A percentile compares a stretch with the other conserved stretches of the same genome.
Conservation (phyloP, 2,113 vertebrate genomes). For the Platanista minor region DNA sequence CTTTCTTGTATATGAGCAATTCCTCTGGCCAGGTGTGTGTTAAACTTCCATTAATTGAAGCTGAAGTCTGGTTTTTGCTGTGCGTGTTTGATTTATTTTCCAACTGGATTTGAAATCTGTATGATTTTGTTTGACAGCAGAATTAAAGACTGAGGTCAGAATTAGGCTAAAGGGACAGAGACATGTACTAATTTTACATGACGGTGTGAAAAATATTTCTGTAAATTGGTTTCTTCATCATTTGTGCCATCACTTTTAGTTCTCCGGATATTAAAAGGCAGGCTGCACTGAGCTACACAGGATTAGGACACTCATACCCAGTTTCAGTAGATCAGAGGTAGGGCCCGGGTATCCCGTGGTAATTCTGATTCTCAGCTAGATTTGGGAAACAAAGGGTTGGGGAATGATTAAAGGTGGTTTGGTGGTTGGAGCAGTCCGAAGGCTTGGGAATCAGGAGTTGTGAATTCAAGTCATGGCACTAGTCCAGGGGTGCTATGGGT, state of each 20-base stretch:
- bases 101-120: conserved; percentile 31
- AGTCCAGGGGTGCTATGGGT: neutral
- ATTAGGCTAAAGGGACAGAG: conserved; percentile 7
- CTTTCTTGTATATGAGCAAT: conserved; percentile 11
- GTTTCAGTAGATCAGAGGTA: neutral
- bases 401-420: neutral
- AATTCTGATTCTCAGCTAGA: neutral
- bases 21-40: neutral
- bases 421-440: neutral
- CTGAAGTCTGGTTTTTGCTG: neutral
- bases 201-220: conserved; percentile 6
- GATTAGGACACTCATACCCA: neutral
- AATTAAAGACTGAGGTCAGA: conserved; percentile 29
- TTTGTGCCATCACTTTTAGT: neutral
- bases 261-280: neutral
- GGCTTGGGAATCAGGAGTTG: neutral
- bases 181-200: neutral
- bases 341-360: neutral
- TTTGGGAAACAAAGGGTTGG: neutral
- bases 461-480: neutral
- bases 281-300: neutral
- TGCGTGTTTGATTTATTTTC: conserved; percentile 11
- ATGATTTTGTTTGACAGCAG: conserved; percentile 28
- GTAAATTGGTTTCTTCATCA: neutral
- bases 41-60: conserved; percentile 49